phyloP scores from a whole-genome alignment of 2,113 vertebrate genomes.

The Scophthalmus maximus region DNA sequence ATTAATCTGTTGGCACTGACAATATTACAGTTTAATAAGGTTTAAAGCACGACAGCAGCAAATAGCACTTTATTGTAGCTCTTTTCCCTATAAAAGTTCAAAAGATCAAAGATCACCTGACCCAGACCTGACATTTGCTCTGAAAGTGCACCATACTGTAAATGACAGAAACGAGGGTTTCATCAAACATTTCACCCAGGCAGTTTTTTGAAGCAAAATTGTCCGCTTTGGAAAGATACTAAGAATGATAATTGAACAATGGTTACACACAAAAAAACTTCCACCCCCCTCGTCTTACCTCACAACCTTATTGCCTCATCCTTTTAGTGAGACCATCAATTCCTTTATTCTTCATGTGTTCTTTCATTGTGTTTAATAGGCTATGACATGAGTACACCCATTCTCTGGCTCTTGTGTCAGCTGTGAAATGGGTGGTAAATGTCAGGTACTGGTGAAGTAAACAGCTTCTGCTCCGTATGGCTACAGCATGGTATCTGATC shows the following conservation, averaged over 20 bases:
- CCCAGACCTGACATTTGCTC: not conserved
- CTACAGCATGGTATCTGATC: constrained; percentile 7
- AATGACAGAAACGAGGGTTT: not conserved
- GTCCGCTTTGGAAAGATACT: no score
- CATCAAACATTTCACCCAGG: not conserved
- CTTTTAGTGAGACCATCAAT: no score
- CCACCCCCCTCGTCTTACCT: no score
- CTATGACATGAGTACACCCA: not conserved
- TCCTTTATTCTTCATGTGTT: not conserved
- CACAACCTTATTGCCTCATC: no score
- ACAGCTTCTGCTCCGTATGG: constrained; percentile 4
- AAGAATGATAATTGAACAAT: no score
- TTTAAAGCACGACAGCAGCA: no score
- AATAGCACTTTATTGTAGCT: not conserved
- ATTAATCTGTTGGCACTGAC: not conserved
- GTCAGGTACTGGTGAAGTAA: not conserved
- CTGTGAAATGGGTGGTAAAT: constrained; percentile 26
- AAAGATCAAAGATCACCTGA: not conserved
- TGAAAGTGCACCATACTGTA: not conserved
- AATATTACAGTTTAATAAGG: no score
- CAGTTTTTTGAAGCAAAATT: no score
- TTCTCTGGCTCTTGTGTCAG: no score
- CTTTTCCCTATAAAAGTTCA: not conserved
- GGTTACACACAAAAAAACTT: no score
- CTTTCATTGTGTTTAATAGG: not conserved